Evolutionary conservation across 2,797 vertebrate genomes (phyloP), one percentile per base, ranked within the genome.

Genomic region (Fringilla coelebs): DNA sequence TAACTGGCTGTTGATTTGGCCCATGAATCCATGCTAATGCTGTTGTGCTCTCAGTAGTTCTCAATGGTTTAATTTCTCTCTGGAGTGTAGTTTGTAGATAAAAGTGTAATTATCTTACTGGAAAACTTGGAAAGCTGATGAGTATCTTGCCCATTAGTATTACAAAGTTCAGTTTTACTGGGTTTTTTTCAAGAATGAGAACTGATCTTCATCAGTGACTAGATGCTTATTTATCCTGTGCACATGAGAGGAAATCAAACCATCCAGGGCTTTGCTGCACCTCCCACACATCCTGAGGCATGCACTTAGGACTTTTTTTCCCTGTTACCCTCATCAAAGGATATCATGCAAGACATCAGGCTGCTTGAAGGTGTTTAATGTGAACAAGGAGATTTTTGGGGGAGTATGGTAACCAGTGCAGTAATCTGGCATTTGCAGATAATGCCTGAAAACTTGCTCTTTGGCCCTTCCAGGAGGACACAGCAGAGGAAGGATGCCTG

Each of bases 81-180:
- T 63, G 0, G 11, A 36, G 70, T 49, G 40, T 77, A 76, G 48
- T 89, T 65, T 84, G 71, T 87, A 74, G 75, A 77, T 40, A 88
- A 81, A 91, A 77, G 48, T 66, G 58, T 87, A 36, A 80, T 95
- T 89, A 91, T 89, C 80, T 79, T 87, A 24, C 58, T 31, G 72
- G 15, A 62, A 58, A 81, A 25, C 41, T 74, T 49, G 0, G 28
- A 67, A 74, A 86, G 46, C 81, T 80, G 67, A 57, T 93, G 28
- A 86, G 38, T 26, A 18, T 85, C 65, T 70, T 70, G 11, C 5
- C n/a, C n/a, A 20, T 36, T 76, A 74, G 15, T 57, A 66, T 51
- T 48, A 22, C 61, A 75, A 92, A 68, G 26, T 77, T 90, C 26
- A 20, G 55, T 78, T 90, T 73, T 77, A 48, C 34, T 73, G 29